Evolutionary conservation across 2,113 vertebrate species (phyloP).

Genomic region (Microcebus jonahi): DNA sequence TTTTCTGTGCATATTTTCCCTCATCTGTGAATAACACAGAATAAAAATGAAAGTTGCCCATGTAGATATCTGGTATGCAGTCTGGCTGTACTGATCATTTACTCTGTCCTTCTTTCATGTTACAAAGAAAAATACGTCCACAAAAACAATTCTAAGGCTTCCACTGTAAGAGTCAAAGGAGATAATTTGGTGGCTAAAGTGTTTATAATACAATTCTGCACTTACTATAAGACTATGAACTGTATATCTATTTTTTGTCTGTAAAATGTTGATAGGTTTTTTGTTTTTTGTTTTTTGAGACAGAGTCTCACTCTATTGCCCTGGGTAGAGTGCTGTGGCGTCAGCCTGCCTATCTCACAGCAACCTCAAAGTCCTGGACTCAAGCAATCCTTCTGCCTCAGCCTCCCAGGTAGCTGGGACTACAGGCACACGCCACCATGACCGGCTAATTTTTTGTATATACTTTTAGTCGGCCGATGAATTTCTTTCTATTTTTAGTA

Average conservation of each 20-base stretch:
- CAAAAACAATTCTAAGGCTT: constrained; percentile 16
- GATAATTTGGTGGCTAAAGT: neutral
- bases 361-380: too few relatives aligned
- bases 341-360: too few relatives aligned
- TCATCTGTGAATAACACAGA: neutral
- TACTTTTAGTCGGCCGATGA: too few relatives aligned
- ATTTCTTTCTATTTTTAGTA: too few relatives aligned
- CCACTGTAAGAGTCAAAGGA: neutral
- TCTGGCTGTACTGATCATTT: neutral
- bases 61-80: neutral
- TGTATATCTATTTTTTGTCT: neutral
- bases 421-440: too few relatives aligned
- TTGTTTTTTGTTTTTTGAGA: too few relatives aligned
- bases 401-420: too few relatives aligned
- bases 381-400: too few relatives aligned
- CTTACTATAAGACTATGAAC: neutral
- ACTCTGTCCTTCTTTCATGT: neutral
- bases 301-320: too few relatives aligned
- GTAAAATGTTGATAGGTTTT: neutral
- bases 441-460: too few relatives aligned
- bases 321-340: too few relatives aligned
- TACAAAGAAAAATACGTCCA: neutral
- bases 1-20: neutral
- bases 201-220: neutral
- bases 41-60: neutral